Conservation (phyloP, 2,113 vertebrate genomes). For the Psittacula cyanocephala region DNA sequence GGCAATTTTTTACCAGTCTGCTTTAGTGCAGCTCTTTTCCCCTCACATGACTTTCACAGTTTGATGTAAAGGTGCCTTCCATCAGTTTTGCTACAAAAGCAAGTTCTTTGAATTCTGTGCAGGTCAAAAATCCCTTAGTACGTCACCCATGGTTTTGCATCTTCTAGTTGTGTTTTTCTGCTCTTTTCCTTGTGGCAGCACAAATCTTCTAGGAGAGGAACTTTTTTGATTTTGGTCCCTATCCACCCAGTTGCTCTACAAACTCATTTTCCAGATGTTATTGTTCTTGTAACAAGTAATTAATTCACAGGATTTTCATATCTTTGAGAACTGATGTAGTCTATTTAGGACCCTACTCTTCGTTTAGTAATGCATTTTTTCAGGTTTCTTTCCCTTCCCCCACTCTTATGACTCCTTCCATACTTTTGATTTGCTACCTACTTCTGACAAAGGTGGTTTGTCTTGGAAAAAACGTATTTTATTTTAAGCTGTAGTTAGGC, state of each 20-base stretch:
- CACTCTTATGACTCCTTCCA: neutral
- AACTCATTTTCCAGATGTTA: neutral
- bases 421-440: neutral
- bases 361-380: neutral
- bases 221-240: neutral
- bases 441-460: neutral
- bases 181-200: neutral
- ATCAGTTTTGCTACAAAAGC: neutral
- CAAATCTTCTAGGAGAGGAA: neutral
- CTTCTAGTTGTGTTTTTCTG: neutral
- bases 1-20: neutral
- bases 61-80: neutral
- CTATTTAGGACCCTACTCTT: neutral
- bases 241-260: rapidly evolving
- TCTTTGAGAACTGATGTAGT: neutral
- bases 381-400: neutral
- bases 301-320: neutral
- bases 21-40: neutral
- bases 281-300: neutral
- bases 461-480: neutral
- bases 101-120: neutral
- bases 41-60: neutral
- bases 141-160: neutral
- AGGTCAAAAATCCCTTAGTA: neutral
- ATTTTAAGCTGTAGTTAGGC: neutral